A percentile compares a stretch with the other conserved stretches of the same genome.
These are phyloP conservation scores for Chrysina gloriosa DNA, from an alignment of 2,888 invertebrate genomes.

Conservation along the genomic window DNA sequence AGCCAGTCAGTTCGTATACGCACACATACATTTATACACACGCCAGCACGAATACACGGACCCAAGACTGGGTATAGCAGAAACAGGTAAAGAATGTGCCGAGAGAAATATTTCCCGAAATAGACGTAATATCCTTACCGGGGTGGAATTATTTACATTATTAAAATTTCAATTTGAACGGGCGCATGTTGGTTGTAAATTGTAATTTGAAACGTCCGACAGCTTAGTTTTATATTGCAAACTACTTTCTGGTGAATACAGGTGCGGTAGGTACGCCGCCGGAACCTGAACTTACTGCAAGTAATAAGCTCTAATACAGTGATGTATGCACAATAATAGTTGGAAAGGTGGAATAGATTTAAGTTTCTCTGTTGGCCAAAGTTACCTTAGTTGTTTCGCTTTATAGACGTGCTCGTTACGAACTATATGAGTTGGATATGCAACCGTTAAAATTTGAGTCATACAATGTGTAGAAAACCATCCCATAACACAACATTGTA, in stretches of 20 bases:
- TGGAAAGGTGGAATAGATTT: slow-evolving; percentile 28
- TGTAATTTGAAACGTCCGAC: slow-evolving; percentile 50
- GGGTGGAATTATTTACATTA: slow-evolving; percentile 60
- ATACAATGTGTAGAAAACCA: too few species aligned
- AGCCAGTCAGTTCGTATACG: slow-evolving; percentile 12
- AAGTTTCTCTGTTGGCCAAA: background rate
- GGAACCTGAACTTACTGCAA: slow-evolving; percentile 7
- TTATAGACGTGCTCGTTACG: background rate
- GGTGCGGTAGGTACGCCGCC: slow-evolving; percentile 1
- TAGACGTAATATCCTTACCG: slow-evolving; percentile 57
- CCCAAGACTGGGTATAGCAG: slow-evolving; percentile 9
- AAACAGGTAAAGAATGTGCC: slow-evolving; percentile 51
- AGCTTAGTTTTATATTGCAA: slow-evolving; percentile 45
- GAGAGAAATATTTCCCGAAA: slow-evolving; percentile 55
- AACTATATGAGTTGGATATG: too few species aligned
- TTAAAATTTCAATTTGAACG: slow-evolving; percentile 61
- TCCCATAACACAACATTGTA: too few species aligned
- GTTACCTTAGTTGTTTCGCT: background rate
- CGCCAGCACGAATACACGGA: background rate
- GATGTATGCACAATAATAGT: slow-evolving; percentile 37
- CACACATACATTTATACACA: background rate
- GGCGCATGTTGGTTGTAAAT: slow-evolving; percentile 47
- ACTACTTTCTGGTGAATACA: slow-evolving; percentile 39
- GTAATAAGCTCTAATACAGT: slow-evolving; percentile 40
- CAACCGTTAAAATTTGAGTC: too few species aligned